Evolutionary conservation across 2,797 vertebrate genomes (phyloP).

Genomic region (Synaphobranchus kaupii): DNA sequence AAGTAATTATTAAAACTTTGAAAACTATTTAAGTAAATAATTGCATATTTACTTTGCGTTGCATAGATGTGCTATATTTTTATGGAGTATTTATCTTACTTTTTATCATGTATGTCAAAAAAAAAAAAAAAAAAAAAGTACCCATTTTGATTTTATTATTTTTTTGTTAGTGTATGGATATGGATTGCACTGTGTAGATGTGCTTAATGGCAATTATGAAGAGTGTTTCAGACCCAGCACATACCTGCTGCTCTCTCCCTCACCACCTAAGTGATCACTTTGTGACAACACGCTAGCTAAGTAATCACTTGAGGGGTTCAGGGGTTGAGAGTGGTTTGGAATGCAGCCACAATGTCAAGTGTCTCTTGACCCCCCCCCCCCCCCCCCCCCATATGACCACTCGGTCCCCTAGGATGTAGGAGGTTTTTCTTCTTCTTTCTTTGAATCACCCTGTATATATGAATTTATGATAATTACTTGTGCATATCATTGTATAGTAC

Average conservation of each 20-base stretch:
- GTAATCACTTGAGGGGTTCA: not conserved
- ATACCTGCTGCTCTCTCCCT: not conserved
- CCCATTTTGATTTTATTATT: not conserved
- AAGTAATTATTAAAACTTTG: slow-evolving; percentile 14
- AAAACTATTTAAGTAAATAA: slow-evolving; percentile 4
- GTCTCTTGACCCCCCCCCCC: slow-evolving; percentile 3
- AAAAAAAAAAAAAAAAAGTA: not conserved
- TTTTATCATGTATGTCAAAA: not conserved
- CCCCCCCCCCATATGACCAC: not conserved
- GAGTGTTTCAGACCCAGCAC: slow-evolving; percentile 4
- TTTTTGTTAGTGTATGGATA: not conserved
- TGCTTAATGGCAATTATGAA: not conserved
- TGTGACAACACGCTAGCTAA: not conserved
- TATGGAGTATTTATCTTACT: slow-evolving; percentile 1
- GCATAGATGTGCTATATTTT: slow-evolving; percentile 14
- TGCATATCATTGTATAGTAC: slow-evolving; percentile 84
- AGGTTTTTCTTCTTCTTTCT: slow-evolving; percentile 39
- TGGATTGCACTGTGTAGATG: not conserved
- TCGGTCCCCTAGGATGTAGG: slow-evolving; percentile 45
- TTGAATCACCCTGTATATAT: slow-evolving; percentile 23
- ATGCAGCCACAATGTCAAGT: slow-evolving; percentile 14
- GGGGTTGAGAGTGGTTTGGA: slow-evolving; percentile 3
- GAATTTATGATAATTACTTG: slow-evolving; percentile 26
- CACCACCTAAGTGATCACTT: not conserved
- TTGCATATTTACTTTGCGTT: slow-evolving; percentile 17